These are phyloP conservation scores for Hemiprocne comata DNA, from an alignment of 2,113 vertebrate genomes.

Conservation along the genomic window DNA sequence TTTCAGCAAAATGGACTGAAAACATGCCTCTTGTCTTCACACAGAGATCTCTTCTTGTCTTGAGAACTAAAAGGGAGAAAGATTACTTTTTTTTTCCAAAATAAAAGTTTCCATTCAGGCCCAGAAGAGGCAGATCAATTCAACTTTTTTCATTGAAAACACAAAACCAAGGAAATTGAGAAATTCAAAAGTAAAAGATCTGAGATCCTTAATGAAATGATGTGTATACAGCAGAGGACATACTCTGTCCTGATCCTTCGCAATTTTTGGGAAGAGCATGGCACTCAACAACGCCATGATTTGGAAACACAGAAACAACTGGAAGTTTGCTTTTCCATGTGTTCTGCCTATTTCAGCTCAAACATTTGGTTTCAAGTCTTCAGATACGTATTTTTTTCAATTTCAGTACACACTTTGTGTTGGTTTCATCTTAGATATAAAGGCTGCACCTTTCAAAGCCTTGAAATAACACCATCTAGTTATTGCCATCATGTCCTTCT, in stretches of 20 bases:
- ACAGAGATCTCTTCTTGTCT: not conserved
- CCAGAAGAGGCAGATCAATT: not conserved
- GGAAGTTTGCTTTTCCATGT: not conserved
- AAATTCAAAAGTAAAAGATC: not conserved
- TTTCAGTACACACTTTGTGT: conserved; percentile 1
- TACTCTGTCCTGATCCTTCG: not conserved
- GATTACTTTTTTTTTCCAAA: not conserved
- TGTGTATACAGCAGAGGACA: not conserved
- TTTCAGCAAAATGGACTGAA: not conserved
- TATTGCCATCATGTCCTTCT: not conserved
- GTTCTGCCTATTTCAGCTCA: not conserved
- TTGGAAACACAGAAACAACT: not conserved
- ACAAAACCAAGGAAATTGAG: not conserved
- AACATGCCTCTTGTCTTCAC: not conserved
- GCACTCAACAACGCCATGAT: not conserved
- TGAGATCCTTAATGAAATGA: not conserved
- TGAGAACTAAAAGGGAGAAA: not conserved
- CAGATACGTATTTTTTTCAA: not conserved
- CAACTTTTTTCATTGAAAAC: not conserved
- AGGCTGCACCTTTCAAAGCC: conserved; percentile 1
- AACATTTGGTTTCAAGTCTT: not conserved
- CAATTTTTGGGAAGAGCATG: not conserved
- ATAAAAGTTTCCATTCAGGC: not conserved
- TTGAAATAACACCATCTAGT: not conserved
- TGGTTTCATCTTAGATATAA: not conserved